phyloP scores from a whole-genome alignment of 2,113 vertebrate species.

The Bos indicus region DNA sequence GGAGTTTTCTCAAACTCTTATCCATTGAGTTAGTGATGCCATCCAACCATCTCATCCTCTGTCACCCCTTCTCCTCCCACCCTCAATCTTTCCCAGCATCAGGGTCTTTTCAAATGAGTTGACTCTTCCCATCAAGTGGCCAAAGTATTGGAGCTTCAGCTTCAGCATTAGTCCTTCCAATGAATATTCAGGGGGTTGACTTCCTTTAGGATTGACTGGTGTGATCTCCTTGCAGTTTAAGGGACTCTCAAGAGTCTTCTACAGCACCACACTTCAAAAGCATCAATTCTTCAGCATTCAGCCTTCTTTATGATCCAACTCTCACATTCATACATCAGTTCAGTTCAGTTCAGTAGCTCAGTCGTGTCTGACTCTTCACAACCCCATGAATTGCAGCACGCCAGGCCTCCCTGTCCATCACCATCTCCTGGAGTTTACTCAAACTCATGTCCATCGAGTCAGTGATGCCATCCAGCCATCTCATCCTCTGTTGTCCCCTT shows the following conservation, averaged over 20 bases:
- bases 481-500: too few species aligned
- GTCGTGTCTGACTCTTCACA: too few species aligned
- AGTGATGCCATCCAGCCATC: too few species aligned
- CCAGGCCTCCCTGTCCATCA: too few species aligned
- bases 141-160: not conserved
- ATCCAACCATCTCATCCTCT: not conserved
- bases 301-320: not conserved
- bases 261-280: not conserved
- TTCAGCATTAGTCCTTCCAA: not conserved
- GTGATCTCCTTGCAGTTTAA: not conserved
- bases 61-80: not conserved
- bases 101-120: not conserved
- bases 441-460: too few species aligned
- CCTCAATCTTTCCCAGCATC: not conserved
- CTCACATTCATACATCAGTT: not conserved
- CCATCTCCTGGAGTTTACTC: too few species aligned
- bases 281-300: not conserved
- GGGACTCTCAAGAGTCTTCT: not conserved
- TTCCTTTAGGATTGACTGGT: not conserved
- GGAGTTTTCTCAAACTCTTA: not conserved
- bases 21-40: not conserved
- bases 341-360: too few species aligned
- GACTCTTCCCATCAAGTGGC: not conserved
- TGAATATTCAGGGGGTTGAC: not conserved
- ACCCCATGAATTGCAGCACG: accelerated